Conservation (phyloP, 2,113 vertebrate species). For the Prunella fulvescens region DNA sequence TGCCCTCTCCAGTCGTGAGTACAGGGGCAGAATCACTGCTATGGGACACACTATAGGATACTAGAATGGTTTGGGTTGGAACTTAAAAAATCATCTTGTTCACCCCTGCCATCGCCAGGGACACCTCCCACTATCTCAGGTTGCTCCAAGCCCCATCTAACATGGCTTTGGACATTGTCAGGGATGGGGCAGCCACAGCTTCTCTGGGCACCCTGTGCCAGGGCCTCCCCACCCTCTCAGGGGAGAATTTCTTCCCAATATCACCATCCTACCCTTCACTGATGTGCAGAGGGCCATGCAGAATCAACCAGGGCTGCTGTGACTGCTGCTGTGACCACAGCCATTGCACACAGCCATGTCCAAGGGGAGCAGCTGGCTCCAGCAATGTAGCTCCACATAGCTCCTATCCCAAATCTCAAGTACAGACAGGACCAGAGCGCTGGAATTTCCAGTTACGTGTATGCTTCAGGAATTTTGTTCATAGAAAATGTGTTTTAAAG, state of each 20-base stretch:
- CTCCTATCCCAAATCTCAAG: neutral
- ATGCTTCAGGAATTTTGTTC: constrained; percentile 1
- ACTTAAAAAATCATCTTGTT: neutral
- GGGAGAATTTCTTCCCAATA: neutral
- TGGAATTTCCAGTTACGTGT: constrained; percentile 46
- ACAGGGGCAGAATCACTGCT: neutral
- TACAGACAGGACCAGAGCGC: neutral
- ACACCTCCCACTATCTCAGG: neutral
- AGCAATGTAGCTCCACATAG: neutral
- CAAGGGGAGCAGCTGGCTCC: neutral
- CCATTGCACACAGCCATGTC: neutral
- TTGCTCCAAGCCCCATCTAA: accelerated
- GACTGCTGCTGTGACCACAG: neutral
- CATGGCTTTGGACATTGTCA: neutral
- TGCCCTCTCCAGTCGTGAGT: neutral
- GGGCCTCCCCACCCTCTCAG: accelerated
- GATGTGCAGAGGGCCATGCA: neutral
- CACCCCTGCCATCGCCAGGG: neutral
- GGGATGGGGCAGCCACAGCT: neutral
- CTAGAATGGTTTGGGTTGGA: neutral
- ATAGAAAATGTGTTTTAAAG: constrained; percentile 2
- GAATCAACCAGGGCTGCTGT: neutral
- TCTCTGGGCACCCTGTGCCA: neutral
- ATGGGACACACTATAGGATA: too few species aligned
- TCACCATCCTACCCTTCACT: neutral